phyloP scores from a whole-genome alignment of 2,888 invertebrate species.

The Athrips mouffetella region DNA sequence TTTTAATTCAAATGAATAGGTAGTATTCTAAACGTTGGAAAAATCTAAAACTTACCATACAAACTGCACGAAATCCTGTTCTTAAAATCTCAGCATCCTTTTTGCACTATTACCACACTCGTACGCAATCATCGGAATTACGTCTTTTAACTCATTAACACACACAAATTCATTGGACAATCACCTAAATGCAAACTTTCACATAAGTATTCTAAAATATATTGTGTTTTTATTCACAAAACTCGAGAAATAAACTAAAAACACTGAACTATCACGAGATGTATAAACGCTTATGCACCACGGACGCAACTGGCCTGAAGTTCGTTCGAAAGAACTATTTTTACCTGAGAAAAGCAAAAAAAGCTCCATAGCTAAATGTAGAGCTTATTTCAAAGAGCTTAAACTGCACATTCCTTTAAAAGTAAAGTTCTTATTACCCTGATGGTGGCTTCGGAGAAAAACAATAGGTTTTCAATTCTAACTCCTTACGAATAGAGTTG shows the following conservation, averaged over 20 bases:
- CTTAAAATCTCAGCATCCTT: conserved; percentile 37
- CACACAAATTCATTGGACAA: neutral
- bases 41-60: conserved; percentile 45
- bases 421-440: conserved; percentile 43
- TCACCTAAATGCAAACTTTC: neutral
- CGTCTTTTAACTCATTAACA: conserved; percentile 17
- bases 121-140: neutral
- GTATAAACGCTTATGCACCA: conserved; percentile 37
- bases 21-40: no score
- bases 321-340: conserved; percentile 56
- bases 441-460: conserved; percentile 32
- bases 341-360: conserved; percentile 73
- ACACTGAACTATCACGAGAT: neutral
- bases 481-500: neutral
- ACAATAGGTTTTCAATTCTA: conserved; percentile 31
- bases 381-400: neutral
- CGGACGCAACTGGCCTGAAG: conserved; percentile 59
- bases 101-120: conserved; percentile 36
- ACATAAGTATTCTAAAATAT: conserved; percentile 9
- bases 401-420: neutral
- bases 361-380: conserved; percentile 27
- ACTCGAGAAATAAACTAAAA: conserved; percentile 11
- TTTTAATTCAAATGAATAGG: no score
- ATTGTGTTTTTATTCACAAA: conserved; percentile 20
- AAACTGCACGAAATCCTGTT: conserved; percentile 53